Evolutionary conservation across 2,888 invertebrate species (phyloP).

Genomic region (Crematogaster levior): DNA sequence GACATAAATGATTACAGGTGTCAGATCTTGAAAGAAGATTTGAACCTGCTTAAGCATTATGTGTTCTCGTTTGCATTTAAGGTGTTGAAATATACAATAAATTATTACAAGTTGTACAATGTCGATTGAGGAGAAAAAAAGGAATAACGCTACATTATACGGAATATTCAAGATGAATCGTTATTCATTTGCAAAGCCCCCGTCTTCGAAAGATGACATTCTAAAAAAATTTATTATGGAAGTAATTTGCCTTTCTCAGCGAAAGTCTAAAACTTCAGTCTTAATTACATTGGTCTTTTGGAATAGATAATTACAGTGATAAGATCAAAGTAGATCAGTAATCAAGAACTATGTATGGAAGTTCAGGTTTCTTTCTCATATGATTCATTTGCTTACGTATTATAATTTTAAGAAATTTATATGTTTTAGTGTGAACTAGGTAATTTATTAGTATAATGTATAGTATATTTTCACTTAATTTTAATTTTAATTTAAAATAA

Average conservation of each 20-base stretch:
- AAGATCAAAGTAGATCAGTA: constrained; percentile 20
- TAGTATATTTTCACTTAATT: too few relatives aligned
- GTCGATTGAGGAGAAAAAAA: neutral
- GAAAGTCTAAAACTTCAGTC: constrained; percentile 37
- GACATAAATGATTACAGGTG: neutral
- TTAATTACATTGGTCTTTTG: constrained; percentile 26
- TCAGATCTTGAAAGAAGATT: neutral
- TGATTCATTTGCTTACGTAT: neutral
- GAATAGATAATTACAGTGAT: constrained; percentile 32
- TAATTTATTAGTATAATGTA: neutral
- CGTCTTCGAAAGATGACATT: neutral
- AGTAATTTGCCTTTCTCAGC: constrained; percentile 29
- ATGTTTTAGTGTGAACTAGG: neutral
- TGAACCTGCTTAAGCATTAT: neutral
- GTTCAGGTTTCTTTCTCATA: constrained; percentile 20
- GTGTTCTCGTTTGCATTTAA: neutral
- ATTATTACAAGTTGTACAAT: neutral
- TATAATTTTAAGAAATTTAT: neutral
- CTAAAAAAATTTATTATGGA: neutral
- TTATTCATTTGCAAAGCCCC: neutral
- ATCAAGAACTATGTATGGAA: constrained; percentile 37
- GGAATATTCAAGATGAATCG: neutral
- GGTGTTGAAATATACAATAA: neutral
- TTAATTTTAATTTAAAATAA: constrained; percentile 1
- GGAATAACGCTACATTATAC: neutral